phyloP scores from a whole-genome alignment of 2,797 vertebrate species.

The Gymnopithys bicolor region DNA sequence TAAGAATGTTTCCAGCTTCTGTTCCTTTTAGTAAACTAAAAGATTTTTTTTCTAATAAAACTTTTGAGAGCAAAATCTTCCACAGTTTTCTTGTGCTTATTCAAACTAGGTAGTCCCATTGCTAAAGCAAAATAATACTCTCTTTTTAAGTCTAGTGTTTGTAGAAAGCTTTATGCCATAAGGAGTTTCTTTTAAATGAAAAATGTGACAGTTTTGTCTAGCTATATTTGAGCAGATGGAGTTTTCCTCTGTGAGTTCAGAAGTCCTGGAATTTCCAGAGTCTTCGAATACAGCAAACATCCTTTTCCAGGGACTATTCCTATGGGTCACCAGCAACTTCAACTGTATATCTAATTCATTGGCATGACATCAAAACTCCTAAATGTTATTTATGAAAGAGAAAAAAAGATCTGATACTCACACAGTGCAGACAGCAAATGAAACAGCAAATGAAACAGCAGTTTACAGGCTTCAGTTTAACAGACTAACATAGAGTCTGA shows the following conservation, averaged over 20 bases:
- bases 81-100: background rate
- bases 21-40: background rate
- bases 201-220: background rate
- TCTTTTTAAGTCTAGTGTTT: background rate
- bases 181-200: background rate
- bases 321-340: background rate
- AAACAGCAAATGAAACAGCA: background rate
- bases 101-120: background rate
- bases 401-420: background rate
- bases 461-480: background rate
- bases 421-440: background rate
- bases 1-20: background rate
- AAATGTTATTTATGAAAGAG: no score
- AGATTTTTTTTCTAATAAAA: background rate
- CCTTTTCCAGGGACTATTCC: background rate
- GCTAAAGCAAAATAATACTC: background rate
- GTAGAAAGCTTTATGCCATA: background rate
- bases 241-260: background rate
- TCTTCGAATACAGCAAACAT: background rate
- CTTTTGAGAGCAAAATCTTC: background rate
- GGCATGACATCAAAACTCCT: background rate
- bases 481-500: background rate
- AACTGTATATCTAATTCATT: background rate
- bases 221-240: background rate
- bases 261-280: background rate